A percentile compares a stretch with the other conserved stretches of the same genome.
Conservation (phyloP, 2,113 vertebrate genomes). For the Pteruthius melanotis region DNA sequence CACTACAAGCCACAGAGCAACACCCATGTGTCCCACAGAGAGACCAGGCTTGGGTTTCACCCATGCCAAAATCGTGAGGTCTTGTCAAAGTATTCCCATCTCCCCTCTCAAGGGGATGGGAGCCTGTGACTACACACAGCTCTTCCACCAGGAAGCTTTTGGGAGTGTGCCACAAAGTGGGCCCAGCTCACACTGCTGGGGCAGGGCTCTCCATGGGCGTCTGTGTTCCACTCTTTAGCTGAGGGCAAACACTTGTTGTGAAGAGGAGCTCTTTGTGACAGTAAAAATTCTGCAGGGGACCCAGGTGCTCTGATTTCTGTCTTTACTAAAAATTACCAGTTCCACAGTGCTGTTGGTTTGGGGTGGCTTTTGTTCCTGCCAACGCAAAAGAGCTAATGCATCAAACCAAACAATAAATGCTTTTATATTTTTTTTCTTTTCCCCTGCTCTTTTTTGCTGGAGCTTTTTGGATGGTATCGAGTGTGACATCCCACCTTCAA, state of each 20-base stretch:
- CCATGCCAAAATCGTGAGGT: not conserved
- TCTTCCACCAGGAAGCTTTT: not conserved
- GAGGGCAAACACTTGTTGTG: not conserved
- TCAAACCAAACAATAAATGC: not conserved
- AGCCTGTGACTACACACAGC: not conserved
- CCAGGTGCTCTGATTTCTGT: not conserved
- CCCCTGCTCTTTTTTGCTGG: not conserved
- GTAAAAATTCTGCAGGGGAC: not conserved
- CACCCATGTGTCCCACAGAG: accelerated
- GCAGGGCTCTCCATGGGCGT: not conserved
- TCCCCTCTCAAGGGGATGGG: not conserved
- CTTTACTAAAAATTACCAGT: not conserved
- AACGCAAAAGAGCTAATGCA: not conserved
- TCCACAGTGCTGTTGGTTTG: not conserved
- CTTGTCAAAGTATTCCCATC: not conserved
- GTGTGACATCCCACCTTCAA: not conserved
- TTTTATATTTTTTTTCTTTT: not conserved
- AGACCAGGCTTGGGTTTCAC: not conserved
- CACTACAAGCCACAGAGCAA: not conserved
- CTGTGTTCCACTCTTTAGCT: not conserved
- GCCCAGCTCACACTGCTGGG: not conserved
- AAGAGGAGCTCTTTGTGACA: not conserved
- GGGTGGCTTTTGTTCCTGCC: not conserved
- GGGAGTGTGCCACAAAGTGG: not conserved
- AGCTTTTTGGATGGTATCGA: not conserved